These are phyloP conservation scores for Dunckerocampus dactyliophorus DNA, from an alignment of 2,113 vertebrate species.

Conservation along the genomic window DNA sequence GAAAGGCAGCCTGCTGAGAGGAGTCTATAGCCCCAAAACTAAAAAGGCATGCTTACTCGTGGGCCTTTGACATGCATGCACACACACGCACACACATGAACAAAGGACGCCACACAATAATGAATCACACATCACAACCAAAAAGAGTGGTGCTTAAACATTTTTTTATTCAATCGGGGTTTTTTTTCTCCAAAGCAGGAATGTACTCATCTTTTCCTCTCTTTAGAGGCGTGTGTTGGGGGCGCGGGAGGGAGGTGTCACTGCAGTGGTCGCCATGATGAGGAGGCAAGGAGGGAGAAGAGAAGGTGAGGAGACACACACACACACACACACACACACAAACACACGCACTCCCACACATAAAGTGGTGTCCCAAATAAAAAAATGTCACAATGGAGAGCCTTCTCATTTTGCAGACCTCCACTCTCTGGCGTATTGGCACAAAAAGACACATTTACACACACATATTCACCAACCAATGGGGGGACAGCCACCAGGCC, in stretches of 20 bases:
- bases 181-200: conserved; percentile 77
- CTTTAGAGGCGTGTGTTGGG: conserved; percentile 65
- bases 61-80: conserved; percentile 33
- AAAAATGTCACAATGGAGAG: conserved; percentile 64
- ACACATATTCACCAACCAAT: conserved; percentile 40
- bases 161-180: conserved; percentile 78
- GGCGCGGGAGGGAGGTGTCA: conserved; percentile 4
- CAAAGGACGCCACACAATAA: conserved; percentile 44
- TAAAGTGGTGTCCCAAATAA: conserved; percentile 66
- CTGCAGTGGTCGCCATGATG: conserved; percentile 41
- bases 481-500: conserved; percentile 26
- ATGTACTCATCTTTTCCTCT: conserved; percentile 76
- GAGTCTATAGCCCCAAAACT: conserved; percentile 41
- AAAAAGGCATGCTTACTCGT: conserved; percentile 44
- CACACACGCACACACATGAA: conserved; percentile 23
- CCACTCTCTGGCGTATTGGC: conserved; percentile 61
- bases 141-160: conserved; percentile 71
- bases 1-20: conserved; percentile 53
- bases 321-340: conserved; percentile 24
- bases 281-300: conserved; percentile 37
- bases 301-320: conserved; percentile 26
- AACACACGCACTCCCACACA: conserved; percentile 24
- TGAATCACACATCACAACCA: conserved; percentile 53
- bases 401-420: conserved; percentile 40
- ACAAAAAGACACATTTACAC: conserved; percentile 51